Evolutionary conservation across 2,888 invertebrate genomes (phyloP).

Genomic region (Philaethria dido): DNA sequence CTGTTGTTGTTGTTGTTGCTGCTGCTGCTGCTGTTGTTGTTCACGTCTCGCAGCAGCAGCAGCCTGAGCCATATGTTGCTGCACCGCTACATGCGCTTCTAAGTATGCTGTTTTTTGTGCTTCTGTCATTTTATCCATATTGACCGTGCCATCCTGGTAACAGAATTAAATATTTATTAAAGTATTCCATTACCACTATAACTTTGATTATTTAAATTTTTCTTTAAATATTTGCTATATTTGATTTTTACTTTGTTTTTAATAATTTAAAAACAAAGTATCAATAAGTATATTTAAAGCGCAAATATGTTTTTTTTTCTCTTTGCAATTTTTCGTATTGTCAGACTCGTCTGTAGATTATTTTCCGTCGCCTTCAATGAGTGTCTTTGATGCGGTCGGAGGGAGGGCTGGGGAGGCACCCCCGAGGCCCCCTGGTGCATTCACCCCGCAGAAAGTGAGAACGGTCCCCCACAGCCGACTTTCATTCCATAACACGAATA

Average conservation of each 20-base stretch:
- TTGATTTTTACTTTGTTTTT: not conserved
- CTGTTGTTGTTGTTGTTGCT: constrained; percentile 68
- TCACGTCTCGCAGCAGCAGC: constrained; percentile 82
- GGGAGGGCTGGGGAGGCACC: constrained; percentile 68
- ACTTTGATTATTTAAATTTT: too few species aligned
- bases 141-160: constrained; percentile 85
- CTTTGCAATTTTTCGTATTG: constrained; percentile 42
- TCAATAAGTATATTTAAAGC: not conserved
- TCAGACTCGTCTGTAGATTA: constrained; percentile 45
- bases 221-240: not conserved
- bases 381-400: constrained; percentile 74
- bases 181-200: too few species aligned
- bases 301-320: not conserved
- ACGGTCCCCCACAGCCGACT: constrained; percentile 64
- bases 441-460: constrained; percentile 82
- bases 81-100: constrained; percentile 89
- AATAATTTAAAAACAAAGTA: not conserved
- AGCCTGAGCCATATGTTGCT: constrained; percentile 90
- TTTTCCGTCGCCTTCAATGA: constrained; percentile 64
- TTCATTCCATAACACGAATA: constrained; percentile 70
- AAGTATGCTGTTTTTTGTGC: constrained; percentile 89
- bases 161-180: constrained; percentile 1
- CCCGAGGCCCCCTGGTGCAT: constrained; percentile 78
- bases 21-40: constrained; percentile 75
- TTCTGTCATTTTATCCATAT: constrained; percentile 91